A percentile compares a stretch with the other conserved stretches of the same genome.
Evolutionary conservation across 2,113 vertebrate species (phyloP).

Genomic region (Scolopax mira): DNA sequence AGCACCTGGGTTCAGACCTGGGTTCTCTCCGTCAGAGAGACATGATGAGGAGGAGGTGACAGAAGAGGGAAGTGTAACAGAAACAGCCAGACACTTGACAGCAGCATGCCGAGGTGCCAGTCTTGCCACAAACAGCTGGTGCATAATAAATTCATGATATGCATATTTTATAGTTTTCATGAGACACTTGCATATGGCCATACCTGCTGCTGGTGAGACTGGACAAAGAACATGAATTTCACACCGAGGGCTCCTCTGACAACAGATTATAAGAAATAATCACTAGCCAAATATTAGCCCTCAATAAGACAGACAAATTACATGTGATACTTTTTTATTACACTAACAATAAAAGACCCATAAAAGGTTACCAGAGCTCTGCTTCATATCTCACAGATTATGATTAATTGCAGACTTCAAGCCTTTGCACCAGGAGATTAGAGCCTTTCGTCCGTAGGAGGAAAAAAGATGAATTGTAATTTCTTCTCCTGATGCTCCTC

Average conservation of each 20-base stretch:
- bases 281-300: constrained; percentile 10
- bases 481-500: background rate
- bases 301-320: constrained; percentile 9
- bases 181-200: background rate
- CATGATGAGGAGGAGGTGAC: rapidly evolving
- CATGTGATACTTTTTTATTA: background rate
- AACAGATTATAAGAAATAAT: constrained; percentile 10
- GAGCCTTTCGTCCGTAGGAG: background rate
- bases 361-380: background rate
- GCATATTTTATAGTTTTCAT: background rate
- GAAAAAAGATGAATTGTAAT: background rate
- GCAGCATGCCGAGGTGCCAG: background rate
- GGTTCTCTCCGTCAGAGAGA: background rate
- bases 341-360: background rate
- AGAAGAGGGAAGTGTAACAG: background rate
- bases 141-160: background rate
- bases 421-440: background rate
- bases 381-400: background rate
- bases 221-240: background rate
- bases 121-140: background rate
- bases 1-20: background rate
- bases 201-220: background rate
- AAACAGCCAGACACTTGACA: background rate
- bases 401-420: constrained; percentile 16
- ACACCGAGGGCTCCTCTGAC: background rate